These are phyloP conservation scores for Physocephala rufipes DNA, from an alignment of 2,888 invertebrate species.

Conservation along the genomic window DNA sequence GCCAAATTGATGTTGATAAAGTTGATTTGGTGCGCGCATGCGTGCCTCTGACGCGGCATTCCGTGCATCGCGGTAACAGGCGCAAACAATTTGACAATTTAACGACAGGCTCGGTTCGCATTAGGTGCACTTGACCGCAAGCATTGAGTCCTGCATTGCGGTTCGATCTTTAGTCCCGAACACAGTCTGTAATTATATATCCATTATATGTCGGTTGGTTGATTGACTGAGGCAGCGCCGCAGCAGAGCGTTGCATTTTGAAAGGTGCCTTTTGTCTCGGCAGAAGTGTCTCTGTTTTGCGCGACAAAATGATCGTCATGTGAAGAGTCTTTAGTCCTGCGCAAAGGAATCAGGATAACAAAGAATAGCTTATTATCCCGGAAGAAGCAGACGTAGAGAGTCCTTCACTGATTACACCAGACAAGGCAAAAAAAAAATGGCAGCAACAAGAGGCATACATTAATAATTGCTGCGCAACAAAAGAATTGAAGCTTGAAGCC, in stretches of 20 bases:
- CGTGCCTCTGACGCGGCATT: constrained; percentile 17
- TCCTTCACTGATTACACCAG: too few species aligned
- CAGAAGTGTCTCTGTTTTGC: background rate
- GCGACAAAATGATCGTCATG: too few species aligned
- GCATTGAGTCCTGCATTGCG: constrained; percentile 36
- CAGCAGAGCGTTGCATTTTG: constrained; percentile 47
- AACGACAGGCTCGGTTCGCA: constrained; percentile 53
- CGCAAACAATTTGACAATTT: constrained; percentile 63
- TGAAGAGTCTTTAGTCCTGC: constrained; percentile 32
- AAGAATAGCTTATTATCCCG: constrained; percentile 33
- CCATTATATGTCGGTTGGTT: constrained; percentile 20
- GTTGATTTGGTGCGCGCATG: background rate
- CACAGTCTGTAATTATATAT: constrained; percentile 34
- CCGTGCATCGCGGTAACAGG: constrained; percentile 43
- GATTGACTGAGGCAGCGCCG: background rate
- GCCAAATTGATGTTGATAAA: too few species aligned
- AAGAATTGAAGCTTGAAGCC: constrained; percentile 41
- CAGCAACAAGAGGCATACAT: constrained; percentile 50
- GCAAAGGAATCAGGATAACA: constrained; percentile 39
- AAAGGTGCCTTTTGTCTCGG: constrained; percentile 48
- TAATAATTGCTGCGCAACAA: constrained; percentile 50
- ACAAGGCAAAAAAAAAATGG: background rate
- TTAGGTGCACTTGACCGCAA: constrained; percentile 52
- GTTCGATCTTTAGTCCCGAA: background rate
- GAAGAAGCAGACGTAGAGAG: constrained; percentile 37